A percentile compares a stretch with the other conserved stretches of the same genome.
Evolutionary conservation across 2,113 vertebrate genomes (phyloP).

Genomic region (Pipra filicauda): DNA sequence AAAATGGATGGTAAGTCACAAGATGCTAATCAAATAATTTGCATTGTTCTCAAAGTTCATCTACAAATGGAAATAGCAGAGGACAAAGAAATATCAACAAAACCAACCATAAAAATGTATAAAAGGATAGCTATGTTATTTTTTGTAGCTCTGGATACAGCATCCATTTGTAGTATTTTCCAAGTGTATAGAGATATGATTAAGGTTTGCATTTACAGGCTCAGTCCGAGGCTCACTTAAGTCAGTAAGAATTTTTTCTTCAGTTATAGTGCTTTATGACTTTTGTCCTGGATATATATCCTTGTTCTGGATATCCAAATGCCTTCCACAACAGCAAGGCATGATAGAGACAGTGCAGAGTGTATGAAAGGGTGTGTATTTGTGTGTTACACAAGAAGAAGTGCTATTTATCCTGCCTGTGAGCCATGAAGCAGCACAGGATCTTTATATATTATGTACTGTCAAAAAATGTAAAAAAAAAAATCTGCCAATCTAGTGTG

Average conservation of each 20-base stretch:
- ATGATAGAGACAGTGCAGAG: not conserved
- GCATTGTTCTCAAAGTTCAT: conserved; percentile 41
- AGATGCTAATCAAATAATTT: conserved; percentile 13
- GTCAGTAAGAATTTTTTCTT: not conserved
- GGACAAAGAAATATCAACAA: not conserved
- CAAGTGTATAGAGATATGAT: not conserved
- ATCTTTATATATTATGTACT: not conserved
- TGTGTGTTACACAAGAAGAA: not conserved
- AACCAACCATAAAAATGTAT: not conserved
- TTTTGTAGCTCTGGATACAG: not conserved
- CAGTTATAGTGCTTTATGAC: not conserved
- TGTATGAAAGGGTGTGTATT: not conserved
- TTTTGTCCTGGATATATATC: not conserved
- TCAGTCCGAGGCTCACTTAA: not conserved
- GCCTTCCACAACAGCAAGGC: not conserved
- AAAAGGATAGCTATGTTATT: not conserved
- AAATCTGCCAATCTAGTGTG: not conserved
- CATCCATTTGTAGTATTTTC: not conserved
- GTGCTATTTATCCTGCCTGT: not conserved
- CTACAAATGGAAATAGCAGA: not conserved
- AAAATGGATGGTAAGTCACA: conserved; percentile 22
- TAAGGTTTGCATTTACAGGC: not conserved
- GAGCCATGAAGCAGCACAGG: not conserved
- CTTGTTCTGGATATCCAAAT: not conserved
- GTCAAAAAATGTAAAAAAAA: not conserved